Percentiles rank a stretch among this genome's conserved stretches.
Evolutionary conservation across 2,888 invertebrate genomes (phyloP).

Genomic region (Saturnia japonica): DNA sequence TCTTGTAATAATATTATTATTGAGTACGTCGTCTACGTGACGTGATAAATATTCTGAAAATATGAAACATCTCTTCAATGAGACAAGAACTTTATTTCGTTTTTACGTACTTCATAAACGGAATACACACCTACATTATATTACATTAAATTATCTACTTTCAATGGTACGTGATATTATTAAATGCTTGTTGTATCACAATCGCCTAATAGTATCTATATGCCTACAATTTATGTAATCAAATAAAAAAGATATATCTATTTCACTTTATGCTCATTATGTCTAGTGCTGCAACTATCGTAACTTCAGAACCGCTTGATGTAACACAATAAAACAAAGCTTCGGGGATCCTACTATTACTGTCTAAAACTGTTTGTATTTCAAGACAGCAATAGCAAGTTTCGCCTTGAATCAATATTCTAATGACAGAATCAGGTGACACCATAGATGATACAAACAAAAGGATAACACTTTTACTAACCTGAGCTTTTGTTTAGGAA

Average conservation of each 20-base stretch:
- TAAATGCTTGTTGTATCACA: background rate
- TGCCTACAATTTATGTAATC: too few relatives aligned
- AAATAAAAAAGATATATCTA: background rate
- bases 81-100: background rate
- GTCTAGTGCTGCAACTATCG: background rate
- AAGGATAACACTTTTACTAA: background rate
- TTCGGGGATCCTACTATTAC: background rate
- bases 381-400: background rate
- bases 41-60: background rate
- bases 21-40: background rate
- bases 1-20: slow-evolving; percentile 1
- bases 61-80: background rate
- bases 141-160: background rate
- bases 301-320: background rate
- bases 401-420: background rate
- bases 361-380: background rate
- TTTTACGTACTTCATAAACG: background rate
- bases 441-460: background rate
- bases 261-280: background rate
- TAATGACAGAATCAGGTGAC: too few relatives aligned
- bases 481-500: background rate
- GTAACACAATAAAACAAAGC: background rate
- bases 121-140: background rate
- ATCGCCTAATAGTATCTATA: background rate
- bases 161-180: background rate